These are phyloP conservation scores for Athripsodes cinereus DNA, from an alignment of 2,888 invertebrate genomes.

Conservation along the genomic window DNA sequence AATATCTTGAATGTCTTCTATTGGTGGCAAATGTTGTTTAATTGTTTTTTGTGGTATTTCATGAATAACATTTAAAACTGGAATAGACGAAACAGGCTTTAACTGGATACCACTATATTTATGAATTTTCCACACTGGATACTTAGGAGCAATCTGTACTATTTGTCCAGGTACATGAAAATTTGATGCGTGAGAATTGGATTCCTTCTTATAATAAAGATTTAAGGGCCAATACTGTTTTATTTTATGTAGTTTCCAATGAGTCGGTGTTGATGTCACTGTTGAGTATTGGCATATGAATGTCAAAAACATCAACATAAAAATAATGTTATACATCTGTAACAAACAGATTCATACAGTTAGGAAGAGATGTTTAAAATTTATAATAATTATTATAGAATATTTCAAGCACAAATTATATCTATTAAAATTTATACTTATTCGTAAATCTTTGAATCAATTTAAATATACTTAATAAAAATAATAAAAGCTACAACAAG, in stretches of 20 bases:
- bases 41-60: background rate
- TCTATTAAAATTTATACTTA: no score
- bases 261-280: background rate
- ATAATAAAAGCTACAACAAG: no score
- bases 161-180: background rate
- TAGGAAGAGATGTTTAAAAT: no score
- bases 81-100: constrained; percentile 21
- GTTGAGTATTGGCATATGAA: background rate
- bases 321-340: background rate
- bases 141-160: constrained; percentile 12
- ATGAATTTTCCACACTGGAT: constrained; percentile 26
- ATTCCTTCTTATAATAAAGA: background rate
- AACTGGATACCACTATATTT: constrained; percentile 26
- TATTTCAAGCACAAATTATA: no score
- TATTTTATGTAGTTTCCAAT: background rate
- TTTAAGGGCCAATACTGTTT: background rate
- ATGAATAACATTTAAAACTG: constrained; percentile 6
- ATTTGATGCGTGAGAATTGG: background rate
- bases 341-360: no score
- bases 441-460: no score
- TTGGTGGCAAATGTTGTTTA: constrained; percentile 7
- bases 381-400: no score
- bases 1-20: constrained; percentile 17
- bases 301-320: background rate
- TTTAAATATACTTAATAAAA: no score